phyloP scores from a whole-genome alignment of 1,140 invertebrate genomes.

The Pachypeltis micranthus region DNA sequence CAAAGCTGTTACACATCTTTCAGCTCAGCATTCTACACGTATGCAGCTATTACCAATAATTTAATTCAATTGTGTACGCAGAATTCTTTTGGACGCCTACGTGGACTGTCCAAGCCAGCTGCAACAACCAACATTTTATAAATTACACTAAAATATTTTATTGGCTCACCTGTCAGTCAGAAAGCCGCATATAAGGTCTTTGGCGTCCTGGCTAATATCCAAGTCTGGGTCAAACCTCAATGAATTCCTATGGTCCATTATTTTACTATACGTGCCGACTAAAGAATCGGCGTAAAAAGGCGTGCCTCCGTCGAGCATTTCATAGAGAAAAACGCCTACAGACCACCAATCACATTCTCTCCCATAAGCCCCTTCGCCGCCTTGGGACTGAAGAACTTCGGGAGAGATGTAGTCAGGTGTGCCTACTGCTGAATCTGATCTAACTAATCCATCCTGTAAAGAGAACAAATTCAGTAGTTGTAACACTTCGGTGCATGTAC shows the following conservation, averaged over 20 bases:
- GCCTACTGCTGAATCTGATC: conserved; percentile 94
- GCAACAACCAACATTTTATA: no score
- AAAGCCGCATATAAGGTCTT: conserved; percentile 85
- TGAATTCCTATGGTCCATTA: conserved; percentile 97
- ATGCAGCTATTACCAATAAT: no score
- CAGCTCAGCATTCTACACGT: no score
- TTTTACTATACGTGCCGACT: conserved; percentile 96
- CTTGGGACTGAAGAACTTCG: conserved; percentile 94
- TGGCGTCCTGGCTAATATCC: conserved; percentile 82
- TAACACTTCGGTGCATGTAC: no score
- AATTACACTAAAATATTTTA: no score
- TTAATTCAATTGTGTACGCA: no score
- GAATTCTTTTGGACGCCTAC: no score
- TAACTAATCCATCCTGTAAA: conserved; percentile 74
- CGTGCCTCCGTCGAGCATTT: conserved; percentile 98
- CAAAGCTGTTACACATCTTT: no score
- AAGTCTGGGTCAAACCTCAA: conserved; percentile 89
- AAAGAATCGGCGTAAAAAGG: conserved; percentile 98
- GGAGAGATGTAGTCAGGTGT: conserved; percentile 99
- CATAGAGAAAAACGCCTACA: conserved; percentile 95
- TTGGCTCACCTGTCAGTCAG: conserved; percentile 63
- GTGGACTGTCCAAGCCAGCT: no score
- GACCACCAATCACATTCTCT: conserved; percentile 99
- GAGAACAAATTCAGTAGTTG: conserved; percentile 18
- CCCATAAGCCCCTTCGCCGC: conserved; percentile 88